A percentile compares a stretch with the other conserved stretches of the same genome.
phyloP scores from a whole-genome alignment of 2,113 vertebrate species.

The Nycticebus coucang region DNA sequence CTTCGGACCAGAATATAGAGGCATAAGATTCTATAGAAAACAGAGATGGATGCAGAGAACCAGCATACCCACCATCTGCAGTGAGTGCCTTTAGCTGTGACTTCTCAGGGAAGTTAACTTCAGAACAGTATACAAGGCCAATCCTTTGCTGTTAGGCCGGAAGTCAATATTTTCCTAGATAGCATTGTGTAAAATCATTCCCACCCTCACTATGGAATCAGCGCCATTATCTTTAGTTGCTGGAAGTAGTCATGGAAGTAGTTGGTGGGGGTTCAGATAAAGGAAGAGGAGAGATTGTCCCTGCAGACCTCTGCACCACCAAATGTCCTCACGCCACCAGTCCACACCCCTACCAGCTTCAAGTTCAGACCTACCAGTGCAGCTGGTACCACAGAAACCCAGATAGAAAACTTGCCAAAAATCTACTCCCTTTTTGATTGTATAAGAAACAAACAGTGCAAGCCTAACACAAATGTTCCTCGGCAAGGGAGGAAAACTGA shows the following conservation, averaged over 20 bases:
- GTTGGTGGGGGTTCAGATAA: background rate
- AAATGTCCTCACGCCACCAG: too few species aligned
- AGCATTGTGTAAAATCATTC: background rate
- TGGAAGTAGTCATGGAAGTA: background rate
- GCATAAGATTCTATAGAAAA: background rate
- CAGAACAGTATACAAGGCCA: background rate
- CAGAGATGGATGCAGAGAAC: background rate
- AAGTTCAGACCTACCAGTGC: rapidly evolving
- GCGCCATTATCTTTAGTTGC: background rate
- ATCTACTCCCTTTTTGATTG: background rate
- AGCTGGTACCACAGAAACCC: background rate
- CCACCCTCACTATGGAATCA: background rate
- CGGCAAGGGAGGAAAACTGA: background rate
- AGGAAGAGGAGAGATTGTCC: rapidly evolving
- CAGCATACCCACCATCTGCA: rapidly evolving
- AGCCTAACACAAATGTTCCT: background rate
- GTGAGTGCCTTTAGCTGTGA: background rate
- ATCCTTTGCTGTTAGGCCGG: background rate
- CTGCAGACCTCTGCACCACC: background rate
- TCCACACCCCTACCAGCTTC: background rate
- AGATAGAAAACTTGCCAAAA: background rate
- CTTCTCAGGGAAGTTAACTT: background rate
- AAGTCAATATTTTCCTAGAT: background rate
- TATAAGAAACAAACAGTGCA: background rate
- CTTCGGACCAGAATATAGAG: rapidly evolving